These are phyloP conservation scores for Syngnathus rostellatus DNA, from an alignment of 2,797 vertebrate species.

Conservation along the genomic window DNA sequence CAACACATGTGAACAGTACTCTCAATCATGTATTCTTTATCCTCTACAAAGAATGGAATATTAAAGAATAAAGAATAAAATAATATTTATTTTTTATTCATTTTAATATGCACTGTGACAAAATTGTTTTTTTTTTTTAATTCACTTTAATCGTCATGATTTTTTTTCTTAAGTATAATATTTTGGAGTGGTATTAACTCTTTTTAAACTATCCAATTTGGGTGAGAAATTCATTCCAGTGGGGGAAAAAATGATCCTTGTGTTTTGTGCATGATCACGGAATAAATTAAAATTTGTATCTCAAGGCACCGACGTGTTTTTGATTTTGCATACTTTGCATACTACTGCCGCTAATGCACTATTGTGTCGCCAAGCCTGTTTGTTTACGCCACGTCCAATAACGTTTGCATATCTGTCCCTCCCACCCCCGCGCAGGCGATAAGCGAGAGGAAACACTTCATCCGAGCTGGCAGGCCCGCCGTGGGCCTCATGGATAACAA, in stretches of 20 bases:
- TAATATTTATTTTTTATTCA: too few species aligned
- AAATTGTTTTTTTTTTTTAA: not conserved
- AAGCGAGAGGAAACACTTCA: constrained; percentile 91
- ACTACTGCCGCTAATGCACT: not conserved
- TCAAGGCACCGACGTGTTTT: not conserved
- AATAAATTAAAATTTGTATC: not conserved
- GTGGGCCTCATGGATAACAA: constrained; percentile 96
- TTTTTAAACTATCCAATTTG: too few species aligned
- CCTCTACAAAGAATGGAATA: too few species aligned
- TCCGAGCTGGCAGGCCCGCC: constrained; percentile 89
- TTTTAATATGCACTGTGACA: too few species aligned
- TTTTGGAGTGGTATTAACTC: not conserved
- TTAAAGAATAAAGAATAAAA: too few species aligned
- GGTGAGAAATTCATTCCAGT: not conserved
- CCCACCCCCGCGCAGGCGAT: constrained; percentile 73
- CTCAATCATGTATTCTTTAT: too few species aligned
- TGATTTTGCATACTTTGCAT: not conserved
- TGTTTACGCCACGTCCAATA: constrained; percentile 1
- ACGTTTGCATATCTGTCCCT: constrained; percentile 49
- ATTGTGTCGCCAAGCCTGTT: not conserved
- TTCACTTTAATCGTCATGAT: not conserved
- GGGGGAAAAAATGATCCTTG: not conserved
- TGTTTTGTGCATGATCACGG: not conserved
- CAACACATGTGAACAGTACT: too few species aligned
- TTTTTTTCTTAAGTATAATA: not conserved